Evolutionary conservation across 2,888 invertebrate genomes (phyloP).

Genomic region (Lasioglossum villosulum): DNA sequence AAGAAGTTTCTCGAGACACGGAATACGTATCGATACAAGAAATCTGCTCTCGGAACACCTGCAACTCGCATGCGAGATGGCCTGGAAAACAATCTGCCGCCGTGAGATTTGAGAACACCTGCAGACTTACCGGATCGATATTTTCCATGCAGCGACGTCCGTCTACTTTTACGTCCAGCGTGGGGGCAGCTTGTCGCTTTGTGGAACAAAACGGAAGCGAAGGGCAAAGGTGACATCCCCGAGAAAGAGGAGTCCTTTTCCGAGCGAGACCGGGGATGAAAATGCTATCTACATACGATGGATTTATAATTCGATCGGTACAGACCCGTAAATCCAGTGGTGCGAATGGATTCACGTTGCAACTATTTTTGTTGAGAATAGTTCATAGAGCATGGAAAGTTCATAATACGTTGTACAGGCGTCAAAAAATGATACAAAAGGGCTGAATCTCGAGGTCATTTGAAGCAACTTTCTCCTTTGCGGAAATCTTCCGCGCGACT

Average conservation of each 20-base stretch:
- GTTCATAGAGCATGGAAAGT: neutral
- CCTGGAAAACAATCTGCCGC: slow-evolving; percentile 35
- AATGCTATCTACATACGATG: neutral
- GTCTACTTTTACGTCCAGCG: slow-evolving; percentile 45
- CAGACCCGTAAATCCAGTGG: neutral
- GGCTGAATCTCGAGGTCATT: too few relatives aligned
- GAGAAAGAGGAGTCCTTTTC: neutral
- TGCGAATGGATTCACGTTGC: neutral
- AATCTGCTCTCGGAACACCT: slow-evolving; percentile 21
- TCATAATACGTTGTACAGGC: too few relatives aligned
- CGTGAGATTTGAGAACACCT: slow-evolving; percentile 70
- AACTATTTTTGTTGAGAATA: neutral
- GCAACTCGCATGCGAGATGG: slow-evolving; percentile 4
- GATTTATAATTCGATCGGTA: neutral
- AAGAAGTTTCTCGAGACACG: neutral
- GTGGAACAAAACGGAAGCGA: slow-evolving; percentile 56
- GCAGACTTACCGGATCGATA: slow-evolving; percentile 64
- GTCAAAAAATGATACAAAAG: too few relatives aligned
- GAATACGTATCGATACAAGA: slow-evolving; percentile 11
- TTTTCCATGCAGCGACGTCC: slow-evolving; percentile 50
- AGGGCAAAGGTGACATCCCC: slow-evolving; percentile 48
- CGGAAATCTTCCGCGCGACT: too few relatives aligned
- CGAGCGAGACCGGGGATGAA: slow-evolving; percentile 18
- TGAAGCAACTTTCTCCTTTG: too few relatives aligned
- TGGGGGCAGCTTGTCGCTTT: slow-evolving; percentile 32